These are phyloP conservation scores for Ptilonorhynchus violaceus DNA, from an alignment of 2,113 vertebrate species.

Conservation along the genomic window DNA sequence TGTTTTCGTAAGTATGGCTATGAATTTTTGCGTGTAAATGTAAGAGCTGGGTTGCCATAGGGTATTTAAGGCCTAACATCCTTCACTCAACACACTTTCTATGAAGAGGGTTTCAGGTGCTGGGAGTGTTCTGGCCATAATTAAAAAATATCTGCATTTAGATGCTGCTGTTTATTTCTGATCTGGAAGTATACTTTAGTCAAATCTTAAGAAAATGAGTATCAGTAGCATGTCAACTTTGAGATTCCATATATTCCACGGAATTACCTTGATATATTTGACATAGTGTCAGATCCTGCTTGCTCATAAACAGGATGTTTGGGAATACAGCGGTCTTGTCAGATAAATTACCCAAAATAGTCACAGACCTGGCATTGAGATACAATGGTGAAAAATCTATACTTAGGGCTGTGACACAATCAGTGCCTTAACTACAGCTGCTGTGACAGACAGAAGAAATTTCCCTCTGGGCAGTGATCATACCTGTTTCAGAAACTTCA, in stretches of 20 bases:
- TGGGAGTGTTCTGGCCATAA: not conserved
- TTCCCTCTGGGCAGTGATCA: not conserved
- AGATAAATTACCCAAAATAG: not conserved
- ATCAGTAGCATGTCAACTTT: not conserved
- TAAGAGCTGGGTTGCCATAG: not conserved
- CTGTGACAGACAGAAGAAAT: not conserved
- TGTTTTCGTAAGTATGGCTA: slow-evolving; percentile 18
- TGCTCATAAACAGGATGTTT: not conserved
- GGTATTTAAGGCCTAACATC: not conserved
- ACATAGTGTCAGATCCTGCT: not conserved
- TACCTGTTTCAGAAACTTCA: not conserved
- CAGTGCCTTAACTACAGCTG: not conserved
- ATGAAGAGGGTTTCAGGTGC: not conserved
- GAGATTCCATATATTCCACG: not conserved
- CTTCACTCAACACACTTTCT: not conserved
- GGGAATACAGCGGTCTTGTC: not conserved
- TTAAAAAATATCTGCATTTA: not conserved
- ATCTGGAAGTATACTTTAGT: not conserved
- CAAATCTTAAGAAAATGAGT: not conserved
- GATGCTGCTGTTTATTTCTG: not conserved
- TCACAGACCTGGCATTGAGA: not conserved
- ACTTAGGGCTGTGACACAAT: not conserved
- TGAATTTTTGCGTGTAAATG: slow-evolving; percentile 3
- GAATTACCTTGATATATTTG: not conserved
- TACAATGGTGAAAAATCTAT: not conserved